A percentile compares a stretch with the other conserved stretches of the same genome.
These are phyloP conservation scores for Pachymerium ferrugineum DNA, from an alignment of 2,888 invertebrate species.

Conservation along the genomic window DNA sequence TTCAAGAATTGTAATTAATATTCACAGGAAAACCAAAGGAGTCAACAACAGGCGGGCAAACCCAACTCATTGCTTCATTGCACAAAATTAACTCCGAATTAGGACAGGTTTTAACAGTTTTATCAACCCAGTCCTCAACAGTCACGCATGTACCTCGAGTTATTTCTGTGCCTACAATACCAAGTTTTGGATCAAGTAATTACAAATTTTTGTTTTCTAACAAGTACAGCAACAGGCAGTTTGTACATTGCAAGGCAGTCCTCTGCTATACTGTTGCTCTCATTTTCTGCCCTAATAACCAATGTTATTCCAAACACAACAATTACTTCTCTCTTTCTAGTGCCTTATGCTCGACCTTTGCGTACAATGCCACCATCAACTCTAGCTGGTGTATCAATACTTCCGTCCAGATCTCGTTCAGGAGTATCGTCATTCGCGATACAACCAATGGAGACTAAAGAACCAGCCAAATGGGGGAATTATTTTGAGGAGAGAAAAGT, in stretches of 20 bases:
- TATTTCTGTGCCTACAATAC: not conserved
- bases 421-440: not conserved
- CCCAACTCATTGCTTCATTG: not conserved
- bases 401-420: not conserved
- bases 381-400: not conserved
- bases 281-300: too few species aligned
- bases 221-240: too few species aligned
- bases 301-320: too few species aligned
- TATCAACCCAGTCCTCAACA: not conserved
- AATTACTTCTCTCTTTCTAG: too few species aligned
- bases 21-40: not conserved
- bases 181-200: not conserved
- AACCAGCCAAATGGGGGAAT: not conserved
- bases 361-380: not conserved
- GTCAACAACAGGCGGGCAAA: not conserved
- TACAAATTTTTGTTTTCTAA: too few species aligned
- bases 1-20: too few species aligned
- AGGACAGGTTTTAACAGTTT: not conserved
- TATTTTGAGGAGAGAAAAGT: not conserved
- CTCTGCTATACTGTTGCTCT: too few species aligned
- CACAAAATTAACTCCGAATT: not conserved
- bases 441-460: not conserved
- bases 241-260: too few species aligned
- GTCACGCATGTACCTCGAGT: not conserved
- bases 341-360: not conserved